Conservation (phyloP, 2,888 invertebrate genomes). For the Lycophotia porphyrea region DNA sequence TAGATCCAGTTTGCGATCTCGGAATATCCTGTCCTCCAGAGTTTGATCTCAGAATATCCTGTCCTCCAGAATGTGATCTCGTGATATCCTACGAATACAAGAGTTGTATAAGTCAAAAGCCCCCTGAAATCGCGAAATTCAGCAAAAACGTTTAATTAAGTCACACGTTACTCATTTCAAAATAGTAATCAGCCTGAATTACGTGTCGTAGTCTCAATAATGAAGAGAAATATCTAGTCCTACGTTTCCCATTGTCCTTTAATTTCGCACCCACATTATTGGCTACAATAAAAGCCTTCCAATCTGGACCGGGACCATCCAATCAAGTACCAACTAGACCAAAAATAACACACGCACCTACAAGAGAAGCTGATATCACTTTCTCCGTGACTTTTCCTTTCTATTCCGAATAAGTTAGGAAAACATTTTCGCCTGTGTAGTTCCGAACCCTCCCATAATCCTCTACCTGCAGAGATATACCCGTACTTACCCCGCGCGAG, state of each 20-base stretch:
- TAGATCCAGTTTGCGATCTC: too few species aligned
- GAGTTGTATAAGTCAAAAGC: not conserved
- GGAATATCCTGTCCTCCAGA: too few species aligned
- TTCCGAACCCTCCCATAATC: slow-evolving; percentile 87
- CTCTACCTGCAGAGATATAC: slow-evolving; percentile 89
- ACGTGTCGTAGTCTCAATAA: not conserved
- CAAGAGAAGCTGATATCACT: slow-evolving; percentile 81
- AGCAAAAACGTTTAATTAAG: not conserved
- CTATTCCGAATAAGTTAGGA: slow-evolving; percentile 86
- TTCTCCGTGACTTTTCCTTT: slow-evolving; percentile 88
- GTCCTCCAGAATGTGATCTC: not conserved
- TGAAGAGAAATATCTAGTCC: slow-evolving; percentile 18
- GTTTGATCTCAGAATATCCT: not conserved
- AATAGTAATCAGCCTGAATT: slow-evolving; percentile 9
- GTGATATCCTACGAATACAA: not conserved
- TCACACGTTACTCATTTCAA: not conserved
- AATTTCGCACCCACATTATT: slow-evolving; percentile 31
- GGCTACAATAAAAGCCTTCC: slow-evolving; percentile 32
- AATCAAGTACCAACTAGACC: slow-evolving; percentile 37
- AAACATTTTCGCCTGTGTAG: slow-evolving; percentile 88
- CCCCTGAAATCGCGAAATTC: not conserved
- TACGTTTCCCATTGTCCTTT: not conserved
- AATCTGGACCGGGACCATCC: slow-evolving; percentile 43
- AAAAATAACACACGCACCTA: slow-evolving; percentile 60
- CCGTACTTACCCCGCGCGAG: slow-evolving; percentile 87